Percentiles rank a stretch among this genome's conserved stretches.
Evolutionary conservation across 2,888 invertebrate species (phyloP).

Genomic region (Spodoptera exigua): DNA sequence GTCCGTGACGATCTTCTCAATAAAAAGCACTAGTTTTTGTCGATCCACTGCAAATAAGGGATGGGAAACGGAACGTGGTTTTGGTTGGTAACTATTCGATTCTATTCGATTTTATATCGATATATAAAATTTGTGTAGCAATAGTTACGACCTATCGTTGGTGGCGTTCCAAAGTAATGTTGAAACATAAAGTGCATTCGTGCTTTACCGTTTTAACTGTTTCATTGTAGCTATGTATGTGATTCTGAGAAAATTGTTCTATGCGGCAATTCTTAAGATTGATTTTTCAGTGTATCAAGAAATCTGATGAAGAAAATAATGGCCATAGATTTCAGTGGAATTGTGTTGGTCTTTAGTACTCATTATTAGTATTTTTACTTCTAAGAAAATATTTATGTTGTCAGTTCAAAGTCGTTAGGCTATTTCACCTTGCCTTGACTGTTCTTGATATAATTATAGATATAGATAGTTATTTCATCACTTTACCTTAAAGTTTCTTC

Average conservation of each 20-base stretch:
- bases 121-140: constrained; percentile 26
- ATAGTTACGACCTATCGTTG: constrained; percentile 18
- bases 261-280: not conserved
- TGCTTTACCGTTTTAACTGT: constrained; percentile 13
- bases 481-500: too few species aligned
- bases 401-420: too few species aligned
- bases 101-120: constrained; percentile 17
- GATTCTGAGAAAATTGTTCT: not conserved
- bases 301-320: too few species aligned
- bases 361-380: too few species aligned
- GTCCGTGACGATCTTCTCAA: constrained; percentile 41
- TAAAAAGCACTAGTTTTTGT: constrained; percentile 40
- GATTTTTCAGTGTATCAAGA: too few species aligned
- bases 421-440: too few species aligned
- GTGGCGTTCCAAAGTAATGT: constrained; percentile 19
- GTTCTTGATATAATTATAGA: too few species aligned
- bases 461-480: too few species aligned
- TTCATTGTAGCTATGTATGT: constrained; percentile 2
- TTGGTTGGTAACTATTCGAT: constrained; percentile 25
- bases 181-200: constrained; percentile 33
- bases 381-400: too few species aligned
- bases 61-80: constrained; percentile 19
- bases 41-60: constrained; percentile 30
- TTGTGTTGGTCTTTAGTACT: too few species aligned
- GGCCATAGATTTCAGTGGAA: too few species aligned